Evolutionary conservation across 2,888 invertebrate genomes (phyloP), one percentile per base, ranked within the genome.

Genomic region (Bruchidius siliquastri): DNA sequence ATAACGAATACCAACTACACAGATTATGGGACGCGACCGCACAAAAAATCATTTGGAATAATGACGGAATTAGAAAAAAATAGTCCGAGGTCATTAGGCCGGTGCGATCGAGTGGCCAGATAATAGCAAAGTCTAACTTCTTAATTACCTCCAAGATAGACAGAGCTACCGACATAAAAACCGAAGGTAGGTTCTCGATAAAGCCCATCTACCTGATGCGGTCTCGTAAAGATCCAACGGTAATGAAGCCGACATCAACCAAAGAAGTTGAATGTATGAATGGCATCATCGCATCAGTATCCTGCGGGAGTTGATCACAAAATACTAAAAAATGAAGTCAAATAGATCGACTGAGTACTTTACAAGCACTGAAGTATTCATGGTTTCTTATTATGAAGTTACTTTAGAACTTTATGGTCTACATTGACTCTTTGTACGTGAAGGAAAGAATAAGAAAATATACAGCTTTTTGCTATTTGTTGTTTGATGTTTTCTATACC

Each of bases 21-120:
- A n/a, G 22, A 69, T 69, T 21, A 18, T 22, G 69, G 21, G 26
- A 70, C 26, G 10, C n/a, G 30, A 30, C 49, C 13, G 72, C 68
- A 68, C 68, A 72, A 74, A 69, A 75, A 75, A 73, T 76, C 73
- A 74, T 74, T 68, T 74, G 75, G 74, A 75, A 76, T 77, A 77
- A 77, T 75, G 75, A 77, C 71, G 74, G 72, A 77, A 76, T 77
- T 76, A 77, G 76, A 74, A 75, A 77, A 77, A 76, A 74, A 76
- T 72, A 73, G 21, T 74, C 75, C 76, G 72, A 76, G 73, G 75
- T 49, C 13, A 18, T 49, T 49, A 49, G 49, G 49, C 3, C 49
- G 49, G 49, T 4, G 18, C 75, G 77, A 77, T 77, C 75, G 77
- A 76, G 77, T 76, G 77, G 74, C 72, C 70, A 76, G 77, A 77